These are phyloP conservation scores for Macroramphosus scolopax DNA, from an alignment of 2,797 vertebrate genomes.

Conservation along the genomic window DNA sequence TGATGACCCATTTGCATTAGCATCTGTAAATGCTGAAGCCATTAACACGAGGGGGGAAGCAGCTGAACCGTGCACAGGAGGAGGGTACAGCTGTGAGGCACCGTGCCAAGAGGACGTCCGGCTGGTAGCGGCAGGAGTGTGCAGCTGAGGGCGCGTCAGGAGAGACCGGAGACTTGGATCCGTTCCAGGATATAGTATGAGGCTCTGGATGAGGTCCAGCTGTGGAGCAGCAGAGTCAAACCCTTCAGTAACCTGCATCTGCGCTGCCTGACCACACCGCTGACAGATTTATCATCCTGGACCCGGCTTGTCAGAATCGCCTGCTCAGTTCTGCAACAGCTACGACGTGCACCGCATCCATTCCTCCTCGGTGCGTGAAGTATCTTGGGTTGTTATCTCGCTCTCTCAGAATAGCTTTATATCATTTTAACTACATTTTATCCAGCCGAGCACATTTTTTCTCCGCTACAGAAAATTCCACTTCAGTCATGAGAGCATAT, in stretches of 20 bases:
- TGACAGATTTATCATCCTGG: conserved; percentile 77
- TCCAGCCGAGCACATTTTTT: neutral
- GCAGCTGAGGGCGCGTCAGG: conserved; percentile 26
- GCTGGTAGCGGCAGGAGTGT: conserved; percentile 34
- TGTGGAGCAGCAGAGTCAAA: conserved; percentile 70
- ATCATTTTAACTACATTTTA: too few relatives aligned
- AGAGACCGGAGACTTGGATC: conserved; percentile 61
- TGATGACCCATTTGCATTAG: neutral
- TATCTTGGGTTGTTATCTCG: too few relatives aligned
- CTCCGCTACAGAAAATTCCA: conserved; percentile 12
- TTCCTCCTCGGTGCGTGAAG: too few relatives aligned
- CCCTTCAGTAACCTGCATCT: conserved; percentile 67
- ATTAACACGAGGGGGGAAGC: too few relatives aligned
- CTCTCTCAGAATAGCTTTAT: too few relatives aligned
- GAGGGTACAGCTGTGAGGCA: conserved; percentile 38
- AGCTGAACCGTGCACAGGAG: conserved; percentile 19
- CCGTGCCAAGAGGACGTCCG: conserved; percentile 68
- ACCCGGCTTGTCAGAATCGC: conserved; percentile 7
- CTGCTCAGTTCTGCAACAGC: too few relatives aligned
- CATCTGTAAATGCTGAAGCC: conserved; percentile 11
- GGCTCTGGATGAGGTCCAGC: conserved; percentile 73
- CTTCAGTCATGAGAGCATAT: conserved; percentile 29
- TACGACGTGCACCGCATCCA: too few relatives aligned
- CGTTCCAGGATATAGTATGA: conserved; percentile 74
- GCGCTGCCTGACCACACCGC: conserved; percentile 38